A percentile compares a stretch with the other conserved stretches of the same genome.
Evolutionary conservation across 1,140 invertebrate genomes (phyloP).

Genomic region (Heliconius congener): DNA sequence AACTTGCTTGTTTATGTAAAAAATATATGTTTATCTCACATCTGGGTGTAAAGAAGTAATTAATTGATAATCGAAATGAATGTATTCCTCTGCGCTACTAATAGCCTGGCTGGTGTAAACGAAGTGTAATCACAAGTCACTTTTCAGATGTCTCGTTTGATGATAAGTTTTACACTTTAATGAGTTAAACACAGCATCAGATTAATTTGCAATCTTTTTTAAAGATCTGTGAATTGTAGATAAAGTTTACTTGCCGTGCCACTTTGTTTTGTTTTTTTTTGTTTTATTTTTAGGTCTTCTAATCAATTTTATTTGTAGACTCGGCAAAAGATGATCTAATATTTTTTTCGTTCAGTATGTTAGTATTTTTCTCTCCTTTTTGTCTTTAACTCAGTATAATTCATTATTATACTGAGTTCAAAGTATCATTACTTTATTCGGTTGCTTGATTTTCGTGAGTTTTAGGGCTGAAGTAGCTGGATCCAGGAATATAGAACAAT

Average conservation of each 20-base stretch:
- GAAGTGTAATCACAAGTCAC: slow-evolving; percentile 66
- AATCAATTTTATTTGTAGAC: background rate
- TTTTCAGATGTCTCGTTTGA: slow-evolving; percentile 68
- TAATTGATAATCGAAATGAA: slow-evolving; percentile 78
- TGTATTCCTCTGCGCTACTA: slow-evolving; percentile 60
- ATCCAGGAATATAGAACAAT: too few species aligned
- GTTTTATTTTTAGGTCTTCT: background rate
- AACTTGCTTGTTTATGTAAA: slow-evolving; percentile 53
- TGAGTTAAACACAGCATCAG: slow-evolving; percentile 20
- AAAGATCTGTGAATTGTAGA: slow-evolving; percentile 12
- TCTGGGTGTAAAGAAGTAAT: slow-evolving; percentile 75
- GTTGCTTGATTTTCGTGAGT: too few species aligned
- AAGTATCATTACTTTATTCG: too few species aligned
- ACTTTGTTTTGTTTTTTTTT: background rate
- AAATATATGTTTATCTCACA: slow-evolving; percentile 60
- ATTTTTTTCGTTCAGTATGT: background rate
- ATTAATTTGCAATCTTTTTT: slow-evolving; percentile 30
- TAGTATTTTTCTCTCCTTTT: background rate
- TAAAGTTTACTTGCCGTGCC: background rate
- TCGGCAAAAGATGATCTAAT: background rate
- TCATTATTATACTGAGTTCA: too few species aligned
- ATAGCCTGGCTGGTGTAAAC: slow-evolving; percentile 64
- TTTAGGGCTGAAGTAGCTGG: too few species aligned
- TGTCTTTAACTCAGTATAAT: background rate
- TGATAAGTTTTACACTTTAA: slow-evolving; percentile 33